A percentile compares a stretch with the other conserved stretches of the same genome.
These are phyloP conservation scores for Chironomus tentans DNA, from an alignment of 2,888 invertebrate species.

Conservation along the genomic window DNA sequence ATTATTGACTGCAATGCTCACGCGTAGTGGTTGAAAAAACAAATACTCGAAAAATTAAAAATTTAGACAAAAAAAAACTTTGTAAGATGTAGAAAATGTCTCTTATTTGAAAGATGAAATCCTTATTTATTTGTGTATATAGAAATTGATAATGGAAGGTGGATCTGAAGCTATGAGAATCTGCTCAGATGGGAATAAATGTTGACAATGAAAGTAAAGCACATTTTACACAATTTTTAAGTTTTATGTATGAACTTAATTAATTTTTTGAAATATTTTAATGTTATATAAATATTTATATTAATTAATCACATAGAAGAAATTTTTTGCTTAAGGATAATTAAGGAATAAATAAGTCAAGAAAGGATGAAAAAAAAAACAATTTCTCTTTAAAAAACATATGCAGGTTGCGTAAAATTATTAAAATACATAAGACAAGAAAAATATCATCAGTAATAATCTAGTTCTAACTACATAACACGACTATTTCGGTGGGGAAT, in stretches of 20 bases:
- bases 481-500: neutral
- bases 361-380: neutral
- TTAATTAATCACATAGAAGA: neutral
- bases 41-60: neutral
- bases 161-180: too few relatives aligned
- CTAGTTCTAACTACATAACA: neutral
- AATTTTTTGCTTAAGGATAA: neutral
- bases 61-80: neutral
- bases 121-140: neutral
- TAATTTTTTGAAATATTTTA: slow-evolving; percentile 1
- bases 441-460: neutral
- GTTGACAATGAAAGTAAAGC: neutral
- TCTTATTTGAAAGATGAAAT: neutral
- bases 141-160: too few relatives aligned
- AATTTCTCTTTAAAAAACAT: neutral
- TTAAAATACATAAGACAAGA: neutral
- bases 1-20: neutral
- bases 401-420: too few relatives aligned
- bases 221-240: neutral
- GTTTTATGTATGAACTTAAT: neutral
- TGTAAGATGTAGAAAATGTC: neutral
- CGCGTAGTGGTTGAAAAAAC: neutral
- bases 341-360: neutral
- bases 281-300: neutral
- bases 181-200: neutral